Conservation (phyloP, 2,888 invertebrate genomes). For the Trachelus stipa region DNA sequence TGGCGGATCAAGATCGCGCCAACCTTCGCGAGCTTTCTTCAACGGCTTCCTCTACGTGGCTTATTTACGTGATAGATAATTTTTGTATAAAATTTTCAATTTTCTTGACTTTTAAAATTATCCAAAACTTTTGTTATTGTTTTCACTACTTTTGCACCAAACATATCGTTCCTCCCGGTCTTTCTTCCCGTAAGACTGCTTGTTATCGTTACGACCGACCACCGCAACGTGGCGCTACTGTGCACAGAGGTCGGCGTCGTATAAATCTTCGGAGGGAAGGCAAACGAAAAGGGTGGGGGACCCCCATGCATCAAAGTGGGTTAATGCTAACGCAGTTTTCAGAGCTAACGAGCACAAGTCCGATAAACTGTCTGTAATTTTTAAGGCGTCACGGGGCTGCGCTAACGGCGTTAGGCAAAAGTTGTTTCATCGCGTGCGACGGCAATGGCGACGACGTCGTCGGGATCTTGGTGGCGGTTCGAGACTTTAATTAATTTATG, state of each 20-base stretch:
- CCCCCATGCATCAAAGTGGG: constrained; percentile 34
- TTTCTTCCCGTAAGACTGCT: background rate
- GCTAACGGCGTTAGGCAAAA: constrained; percentile 13
- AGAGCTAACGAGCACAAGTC: constrained; percentile 35
- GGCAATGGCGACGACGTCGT: background rate
- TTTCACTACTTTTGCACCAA: background rate
- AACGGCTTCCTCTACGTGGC: background rate
- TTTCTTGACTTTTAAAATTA: too few species aligned
- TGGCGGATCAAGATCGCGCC: background rate
- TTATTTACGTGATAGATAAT: background rate
- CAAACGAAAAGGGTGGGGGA: constrained; percentile 20
- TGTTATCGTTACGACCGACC: background rate
- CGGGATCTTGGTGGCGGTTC: background rate
- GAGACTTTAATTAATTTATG: constrained; percentile 3
- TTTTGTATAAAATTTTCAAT: background rate
- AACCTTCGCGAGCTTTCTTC: background rate
- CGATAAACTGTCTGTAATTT: constrained; percentile 28
- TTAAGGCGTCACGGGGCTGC: constrained; percentile 4
- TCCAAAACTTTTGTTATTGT: background rate
- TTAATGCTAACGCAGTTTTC: constrained; percentile 38
- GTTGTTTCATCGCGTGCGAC: background rate
- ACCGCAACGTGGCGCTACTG: background rate
- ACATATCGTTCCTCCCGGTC: background rate
- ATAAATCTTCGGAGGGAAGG: background rate
- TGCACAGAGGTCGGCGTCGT: background rate